Conservation (phyloP, 2,888 invertebrate species). For the Troilus luridus region DNA sequence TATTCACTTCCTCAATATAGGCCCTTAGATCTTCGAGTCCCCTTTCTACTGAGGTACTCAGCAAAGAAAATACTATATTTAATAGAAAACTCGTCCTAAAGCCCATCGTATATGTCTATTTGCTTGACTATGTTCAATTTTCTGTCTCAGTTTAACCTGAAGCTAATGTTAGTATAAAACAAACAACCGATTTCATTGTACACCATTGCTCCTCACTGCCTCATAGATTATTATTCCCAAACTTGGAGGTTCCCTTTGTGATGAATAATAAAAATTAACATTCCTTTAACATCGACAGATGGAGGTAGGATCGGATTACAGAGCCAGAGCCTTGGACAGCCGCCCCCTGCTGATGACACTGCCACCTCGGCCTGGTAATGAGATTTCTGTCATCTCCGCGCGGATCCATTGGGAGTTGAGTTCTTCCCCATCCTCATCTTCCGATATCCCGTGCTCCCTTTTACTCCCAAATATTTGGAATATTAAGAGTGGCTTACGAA, state of each 20-base stretch:
- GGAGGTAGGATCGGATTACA: not conserved
- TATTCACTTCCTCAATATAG: no score
- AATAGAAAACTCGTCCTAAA: no score
- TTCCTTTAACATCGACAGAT: not conserved
- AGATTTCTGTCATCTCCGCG: slow-evolving; percentile 22
- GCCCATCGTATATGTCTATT: no score
- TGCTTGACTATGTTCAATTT: no score
- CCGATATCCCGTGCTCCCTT: not conserved
- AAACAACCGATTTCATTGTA: no score
- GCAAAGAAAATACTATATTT: no score
- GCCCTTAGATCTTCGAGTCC: no score
- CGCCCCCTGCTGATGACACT: slow-evolving; percentile 19
- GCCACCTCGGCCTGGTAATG: slow-evolving; percentile 22
- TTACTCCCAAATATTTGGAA: not conserved
- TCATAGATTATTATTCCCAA: not conserved
- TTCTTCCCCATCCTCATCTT: slow-evolving; percentile 5
- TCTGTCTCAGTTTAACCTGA: no score
- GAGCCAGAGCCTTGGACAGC: not conserved
- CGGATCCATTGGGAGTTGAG: slow-evolving; percentile 17
- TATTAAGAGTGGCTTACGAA: not conserved
- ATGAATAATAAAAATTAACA: slow-evolving; percentile 2
- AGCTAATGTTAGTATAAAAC: no score
- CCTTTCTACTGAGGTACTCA: no score
- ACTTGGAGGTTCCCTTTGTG: not conserved
- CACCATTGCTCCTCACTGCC: no score